phyloP scores from a whole-genome alignment of 2,888 invertebrate species.

The Schrankia costaestrigalis region DNA sequence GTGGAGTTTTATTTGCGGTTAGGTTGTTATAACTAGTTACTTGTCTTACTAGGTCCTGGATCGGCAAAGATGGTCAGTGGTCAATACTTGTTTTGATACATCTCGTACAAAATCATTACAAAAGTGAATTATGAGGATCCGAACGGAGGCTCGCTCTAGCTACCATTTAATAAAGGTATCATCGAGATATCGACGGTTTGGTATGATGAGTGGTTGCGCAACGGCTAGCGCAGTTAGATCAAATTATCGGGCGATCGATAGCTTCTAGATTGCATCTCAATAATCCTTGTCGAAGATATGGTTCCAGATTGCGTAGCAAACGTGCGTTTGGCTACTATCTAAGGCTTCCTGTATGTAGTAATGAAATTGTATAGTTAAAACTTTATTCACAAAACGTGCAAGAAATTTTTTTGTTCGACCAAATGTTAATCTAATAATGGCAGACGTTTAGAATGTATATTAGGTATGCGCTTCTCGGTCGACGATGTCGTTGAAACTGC shows the following conservation, averaged over 20 bases:
- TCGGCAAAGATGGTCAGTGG: too few relatives aligned
- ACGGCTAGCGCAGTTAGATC: slow-evolving; percentile 68
- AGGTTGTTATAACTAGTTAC: slow-evolving; percentile 14
- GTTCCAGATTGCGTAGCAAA: slow-evolving; percentile 57
- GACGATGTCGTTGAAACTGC: slow-evolving; percentile 50
- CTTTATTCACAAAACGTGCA: slow-evolving; percentile 11
- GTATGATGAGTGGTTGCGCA: slow-evolving; percentile 72
- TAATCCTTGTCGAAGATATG: slow-evolving; percentile 68
- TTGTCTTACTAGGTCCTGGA: slow-evolving; percentile 1
- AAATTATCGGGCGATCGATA: slow-evolving; percentile 74
- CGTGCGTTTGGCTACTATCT: slow-evolving; percentile 53
- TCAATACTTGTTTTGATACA: slow-evolving; percentile 16
- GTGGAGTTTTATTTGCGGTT: slow-evolving; percentile 30
- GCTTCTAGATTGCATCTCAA: slow-evolving; percentile 78
- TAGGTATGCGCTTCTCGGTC: slow-evolving; percentile 63
- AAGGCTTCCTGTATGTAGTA: slow-evolving; percentile 60
- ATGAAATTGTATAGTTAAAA: slow-evolving; percentile 39
- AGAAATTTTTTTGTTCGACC: slow-evolving; percentile 27
- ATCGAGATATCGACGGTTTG: slow-evolving; percentile 57
- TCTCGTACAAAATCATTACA: slow-evolving; percentile 22
- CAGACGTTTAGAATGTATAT: slow-evolving; percentile 55
- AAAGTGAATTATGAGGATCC: slow-evolving; percentile 33
- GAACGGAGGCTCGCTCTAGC: slow-evolving; percentile 38
- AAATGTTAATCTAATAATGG: slow-evolving; percentile 52
- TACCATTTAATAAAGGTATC: slow-evolving; percentile 78